Conservation (phyloP, 2,113 vertebrate species). For the Oostethus manadensis region DNA sequence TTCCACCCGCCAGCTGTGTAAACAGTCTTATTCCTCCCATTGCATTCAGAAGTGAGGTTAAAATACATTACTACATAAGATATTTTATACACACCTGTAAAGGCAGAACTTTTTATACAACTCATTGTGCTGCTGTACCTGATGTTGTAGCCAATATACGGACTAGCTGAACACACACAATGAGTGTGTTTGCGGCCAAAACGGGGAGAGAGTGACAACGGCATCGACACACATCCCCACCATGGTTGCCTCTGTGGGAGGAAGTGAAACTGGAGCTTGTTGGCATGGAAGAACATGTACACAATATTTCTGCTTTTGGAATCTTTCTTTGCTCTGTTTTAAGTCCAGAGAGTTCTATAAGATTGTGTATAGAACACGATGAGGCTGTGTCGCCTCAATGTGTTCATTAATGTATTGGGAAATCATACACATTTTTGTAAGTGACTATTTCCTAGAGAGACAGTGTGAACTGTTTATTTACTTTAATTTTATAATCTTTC, state of each 20-base stretch:
- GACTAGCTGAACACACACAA: not conserved
- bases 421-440: no score
- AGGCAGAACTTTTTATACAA: no score
- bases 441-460: no score
- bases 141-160: no score
- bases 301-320: not conserved
- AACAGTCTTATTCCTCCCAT: not conserved
- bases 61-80: not conserved
- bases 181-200: slow-evolving; percentile 40
- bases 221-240: slow-evolving; percentile 40
- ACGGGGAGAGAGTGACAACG: slow-evolving; percentile 39
- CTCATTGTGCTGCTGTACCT: no score
- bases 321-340: no score
- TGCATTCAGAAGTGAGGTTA: not conserved
- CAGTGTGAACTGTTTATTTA: no score
- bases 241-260: slow-evolving; percentile 39
- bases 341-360: no score
- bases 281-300: slow-evolving; percentile 7
- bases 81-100: not conserved
- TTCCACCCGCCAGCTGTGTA: slow-evolving; percentile 5
- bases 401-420: no score
- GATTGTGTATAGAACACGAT: no score
- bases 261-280: slow-evolving; percentile 57
- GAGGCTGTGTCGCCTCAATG: no score
- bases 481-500: no score